phyloP scores from a whole-genome alignment of 2,797 vertebrate genomes.

The Ceryle rudis region DNA sequence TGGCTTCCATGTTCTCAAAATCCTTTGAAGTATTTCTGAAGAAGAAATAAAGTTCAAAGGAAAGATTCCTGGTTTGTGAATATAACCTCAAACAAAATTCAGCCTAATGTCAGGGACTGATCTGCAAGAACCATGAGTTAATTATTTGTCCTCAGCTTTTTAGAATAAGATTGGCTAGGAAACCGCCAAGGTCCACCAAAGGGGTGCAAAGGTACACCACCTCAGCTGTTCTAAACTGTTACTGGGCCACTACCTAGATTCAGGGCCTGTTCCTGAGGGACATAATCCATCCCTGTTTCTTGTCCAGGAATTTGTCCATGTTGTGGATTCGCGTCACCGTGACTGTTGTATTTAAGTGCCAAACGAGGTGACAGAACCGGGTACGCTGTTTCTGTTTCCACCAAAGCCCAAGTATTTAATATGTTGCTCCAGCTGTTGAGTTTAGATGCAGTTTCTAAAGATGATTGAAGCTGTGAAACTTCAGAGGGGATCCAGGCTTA shows the following conservation, averaged over 20 bases:
- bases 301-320: neutral
- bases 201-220: neutral
- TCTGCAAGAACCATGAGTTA: neutral
- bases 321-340: neutral
- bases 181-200: neutral
- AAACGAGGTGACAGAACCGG: neutral
- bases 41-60: slow-evolving; percentile 3
- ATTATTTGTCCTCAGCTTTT: neutral
- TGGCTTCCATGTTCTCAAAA: neutral
- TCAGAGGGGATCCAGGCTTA: neutral
- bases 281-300: neutral
- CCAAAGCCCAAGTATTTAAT: neutral
- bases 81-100: neutral
- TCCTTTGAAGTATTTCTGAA: slow-evolving; percentile 34
- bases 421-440: neutral
- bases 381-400: neutral
- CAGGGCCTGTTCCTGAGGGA: neutral
- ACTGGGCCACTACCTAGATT: neutral
- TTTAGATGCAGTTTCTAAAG: neutral
- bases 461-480: neutral
- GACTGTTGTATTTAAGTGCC: neutral
- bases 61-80: neutral
- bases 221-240: neutral
- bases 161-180: neutral
- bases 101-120: neutral